Evolutionary conservation across 2,888 invertebrate species (phyloP), one percentile per base, ranked within the genome.

Genomic region (Aspidapion aeneum): DNA sequence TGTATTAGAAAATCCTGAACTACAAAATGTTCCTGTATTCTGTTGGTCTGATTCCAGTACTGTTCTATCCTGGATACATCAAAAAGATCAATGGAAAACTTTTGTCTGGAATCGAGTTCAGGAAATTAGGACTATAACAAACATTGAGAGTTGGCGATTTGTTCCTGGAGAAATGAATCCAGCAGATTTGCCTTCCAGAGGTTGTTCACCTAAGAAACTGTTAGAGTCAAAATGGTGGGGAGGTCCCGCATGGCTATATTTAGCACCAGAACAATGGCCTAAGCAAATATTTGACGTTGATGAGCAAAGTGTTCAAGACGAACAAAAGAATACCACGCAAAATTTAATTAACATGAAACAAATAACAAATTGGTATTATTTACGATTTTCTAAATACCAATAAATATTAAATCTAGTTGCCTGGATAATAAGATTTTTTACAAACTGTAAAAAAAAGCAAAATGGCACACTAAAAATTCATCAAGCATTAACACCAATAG

Each of bases 211-310:
- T 5, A 55, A 55, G 16, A 17, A 19, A 19, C 19, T 19, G 5
- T 19, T 55, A 19, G 55, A 55, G 20, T 55, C 55, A 17, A 55
- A 55, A 55, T 52, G 52, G 52, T 52, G 52, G 52, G 52, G 16
- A 18, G 52, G 52, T 55, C 55, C 20, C 3, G 19, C 2, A 18
- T 16, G 16, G 20, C 19, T 18, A 16, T 19, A 19, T 7, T 18
- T 5, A 2, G 18, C 9, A 18, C 12, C 16, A 17, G 19, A 55
- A 57, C 1, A 35, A 7, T 55, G 55, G 55, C 55, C 55, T 19
- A 19, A 12, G 12, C 18, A 55, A 19, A 55, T 18, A 5, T 55
- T 2, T 7, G 18, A 19, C 2, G 18, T 35, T 12, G 5, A 35
- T 35, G 35, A 35, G 12, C 3, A 35, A 35, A 35, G 35, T 35